Evolutionary conservation across 2,888 invertebrate genomes (phyloP).

Genomic region (Macrophya alboannulata): DNA sequence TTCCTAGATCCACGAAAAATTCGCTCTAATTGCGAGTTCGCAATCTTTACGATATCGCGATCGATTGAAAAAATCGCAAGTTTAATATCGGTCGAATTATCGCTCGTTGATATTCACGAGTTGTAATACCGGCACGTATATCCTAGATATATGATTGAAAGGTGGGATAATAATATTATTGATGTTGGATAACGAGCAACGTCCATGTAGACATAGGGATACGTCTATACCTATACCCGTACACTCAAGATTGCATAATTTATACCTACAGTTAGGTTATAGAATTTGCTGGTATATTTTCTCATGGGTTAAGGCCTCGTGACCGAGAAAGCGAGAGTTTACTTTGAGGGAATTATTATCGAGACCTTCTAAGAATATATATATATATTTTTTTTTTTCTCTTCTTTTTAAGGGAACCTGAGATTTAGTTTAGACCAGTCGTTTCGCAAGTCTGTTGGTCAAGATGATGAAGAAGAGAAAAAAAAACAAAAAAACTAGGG

Average conservation of each 20-base stretch:
- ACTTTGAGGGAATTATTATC: background rate
- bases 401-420: background rate
- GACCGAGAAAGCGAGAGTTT: background rate
- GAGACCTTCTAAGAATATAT: constrained; percentile 23
- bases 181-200: background rate
- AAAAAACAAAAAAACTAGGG: background rate
- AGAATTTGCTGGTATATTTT: constrained; percentile 1
- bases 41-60: background rate
- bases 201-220: constrained; percentile 2
- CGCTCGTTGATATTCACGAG: background rate
- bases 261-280: background rate
- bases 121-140: no score
- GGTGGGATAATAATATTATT: background rate
- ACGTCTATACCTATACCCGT: background rate
- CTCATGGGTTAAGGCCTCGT: constrained; percentile 15
- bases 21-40: no score
- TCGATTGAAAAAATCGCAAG: background rate
- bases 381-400: background rate
- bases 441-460: background rate
- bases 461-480: background rate
- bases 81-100: background rate
- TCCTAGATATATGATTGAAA: background rate
- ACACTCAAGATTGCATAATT: background rate
- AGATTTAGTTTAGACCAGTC: background rate
- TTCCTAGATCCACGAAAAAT: no score